A percentile compares a stretch with the other conserved stretches of the same genome.
These are phyloP conservation scores for Mythimna ferrago DNA, from an alignment of 2,888 invertebrate genomes.

Conservation along the genomic window DNA sequence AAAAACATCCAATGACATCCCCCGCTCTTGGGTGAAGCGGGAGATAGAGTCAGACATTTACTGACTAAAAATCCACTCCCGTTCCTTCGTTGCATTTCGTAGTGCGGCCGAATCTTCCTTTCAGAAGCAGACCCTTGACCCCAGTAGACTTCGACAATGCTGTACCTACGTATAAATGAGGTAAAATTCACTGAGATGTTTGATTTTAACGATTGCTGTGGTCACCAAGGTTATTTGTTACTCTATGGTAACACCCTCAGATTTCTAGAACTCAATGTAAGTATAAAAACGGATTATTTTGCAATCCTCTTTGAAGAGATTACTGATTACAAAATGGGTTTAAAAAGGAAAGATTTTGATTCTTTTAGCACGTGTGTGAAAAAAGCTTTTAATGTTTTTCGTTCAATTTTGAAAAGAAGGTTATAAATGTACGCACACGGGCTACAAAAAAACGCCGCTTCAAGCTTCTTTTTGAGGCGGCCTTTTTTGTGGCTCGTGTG, in stretches of 20 bases:
- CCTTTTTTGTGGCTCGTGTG: no score
- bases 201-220: not conserved
- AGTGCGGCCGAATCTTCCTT: no score
- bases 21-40: no score
- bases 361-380: not conserved
- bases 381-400: conserved; percentile 1
- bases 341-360: not conserved
- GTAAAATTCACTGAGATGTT: not conserved
- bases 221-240: not conserved
- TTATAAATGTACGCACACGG: no score
- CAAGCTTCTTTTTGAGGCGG: no score
- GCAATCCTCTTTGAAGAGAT: conserved; percentile 18
- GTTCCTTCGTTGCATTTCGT: no score
- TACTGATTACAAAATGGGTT: conserved; percentile 4
- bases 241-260: not conserved
- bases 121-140: no score
- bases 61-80: no score
- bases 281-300: conserved; percentile 24
- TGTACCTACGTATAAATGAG: not conserved
- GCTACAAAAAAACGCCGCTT: no score
- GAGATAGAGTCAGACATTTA: no score
- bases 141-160: no score
- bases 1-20: no score
- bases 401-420: not conserved
- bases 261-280: not conserved